A percentile compares a stretch with the other conserved stretches of the same genome.
Conservation (phyloP, 2,113 vertebrate genomes). For the Chaetops frenatus region DNA sequence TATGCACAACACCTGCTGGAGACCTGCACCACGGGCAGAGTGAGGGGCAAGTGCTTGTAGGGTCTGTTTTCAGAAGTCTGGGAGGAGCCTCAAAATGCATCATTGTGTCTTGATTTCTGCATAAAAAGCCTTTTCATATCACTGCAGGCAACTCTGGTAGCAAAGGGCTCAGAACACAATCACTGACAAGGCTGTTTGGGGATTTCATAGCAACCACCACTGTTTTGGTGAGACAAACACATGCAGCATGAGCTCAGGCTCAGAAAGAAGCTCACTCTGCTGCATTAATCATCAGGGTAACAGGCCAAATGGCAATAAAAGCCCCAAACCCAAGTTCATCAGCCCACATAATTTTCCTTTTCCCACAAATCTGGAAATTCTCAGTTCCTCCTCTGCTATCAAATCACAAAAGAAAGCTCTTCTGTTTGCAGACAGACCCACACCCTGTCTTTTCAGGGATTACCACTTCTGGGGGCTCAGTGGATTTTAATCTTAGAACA, state of each 20-base stretch:
- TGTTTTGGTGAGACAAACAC: slow-evolving; percentile 56
- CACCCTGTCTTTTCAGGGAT: slow-evolving; percentile 1
- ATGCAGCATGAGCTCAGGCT: slow-evolving; percentile 41
- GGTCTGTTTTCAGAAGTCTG: neutral
- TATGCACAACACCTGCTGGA: neutral
- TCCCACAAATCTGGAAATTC: neutral
- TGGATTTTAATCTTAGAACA: neutral
- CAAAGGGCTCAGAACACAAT: neutral
- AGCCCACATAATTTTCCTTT: slow-evolving; percentile 36
- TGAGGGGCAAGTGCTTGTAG: rapidly evolving
- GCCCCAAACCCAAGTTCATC: slow-evolving; percentile 10
- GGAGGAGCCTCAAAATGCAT: neutral
- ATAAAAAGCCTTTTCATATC: slow-evolving; percentile 22
- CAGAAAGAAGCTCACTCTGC: slow-evolving; percentile 9
- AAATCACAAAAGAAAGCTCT: neutral
- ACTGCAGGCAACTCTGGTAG: neutral
- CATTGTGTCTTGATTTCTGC: neutral
- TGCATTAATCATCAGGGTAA: slow-evolving; percentile 45
- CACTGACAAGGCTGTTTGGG: slow-evolving; percentile 12
- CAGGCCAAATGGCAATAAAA: neutral
- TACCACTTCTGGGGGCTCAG: neutral
- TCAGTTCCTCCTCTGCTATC: slow-evolving; percentile 3
- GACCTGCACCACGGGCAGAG: neutral
- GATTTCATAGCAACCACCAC: slow-evolving; percentile 57
- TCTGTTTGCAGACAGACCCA: slow-evolving; percentile 2